Conservation (phyloP, 2,888 invertebrate species). For the Lithophane socia region DNA sequence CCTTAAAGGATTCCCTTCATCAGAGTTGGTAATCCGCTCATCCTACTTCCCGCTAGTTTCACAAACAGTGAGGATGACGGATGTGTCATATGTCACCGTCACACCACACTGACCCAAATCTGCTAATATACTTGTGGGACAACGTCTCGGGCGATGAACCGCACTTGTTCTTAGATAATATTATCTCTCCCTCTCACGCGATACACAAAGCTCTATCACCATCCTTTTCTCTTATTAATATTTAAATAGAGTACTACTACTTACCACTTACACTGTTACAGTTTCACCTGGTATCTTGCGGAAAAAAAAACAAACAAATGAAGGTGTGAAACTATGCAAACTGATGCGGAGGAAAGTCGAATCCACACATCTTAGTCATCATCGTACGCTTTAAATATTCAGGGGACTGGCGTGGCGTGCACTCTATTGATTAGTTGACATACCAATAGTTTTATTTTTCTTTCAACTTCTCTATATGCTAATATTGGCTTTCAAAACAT, state of each 20-base stretch:
- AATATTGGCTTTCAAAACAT: constrained; percentile 12
- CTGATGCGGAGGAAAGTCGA: constrained; percentile 11
- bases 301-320: constrained; percentile 43
- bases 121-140: constrained; percentile 55
- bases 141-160: constrained; percentile 67
- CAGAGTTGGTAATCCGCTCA: constrained; percentile 35
- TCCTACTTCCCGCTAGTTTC: constrained; percentile 28
- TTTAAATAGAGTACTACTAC: constrained; percentile 33
- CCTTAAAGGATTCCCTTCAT: constrained; percentile 25
- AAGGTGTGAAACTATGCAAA: constrained; percentile 26
- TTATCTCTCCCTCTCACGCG: constrained; percentile 35
- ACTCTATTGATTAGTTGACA: background rate
- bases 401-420: background rate
- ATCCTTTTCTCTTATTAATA: constrained; percentile 50
- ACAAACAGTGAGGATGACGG: constrained; percentile 59
- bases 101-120: constrained; percentile 68
- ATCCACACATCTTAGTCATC: background rate
- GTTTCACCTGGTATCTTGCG: constrained; percentile 31
- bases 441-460: background rate
- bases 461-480: background rate
- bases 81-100: constrained; percentile 68
- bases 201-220: background rate
- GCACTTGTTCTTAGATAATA: constrained; percentile 60
- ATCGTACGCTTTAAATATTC: background rate
- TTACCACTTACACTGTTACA: constrained; percentile 27